phyloP scores from a whole-genome alignment of 2,113 vertebrate species.

The Mionectes macconnelli region DNA sequence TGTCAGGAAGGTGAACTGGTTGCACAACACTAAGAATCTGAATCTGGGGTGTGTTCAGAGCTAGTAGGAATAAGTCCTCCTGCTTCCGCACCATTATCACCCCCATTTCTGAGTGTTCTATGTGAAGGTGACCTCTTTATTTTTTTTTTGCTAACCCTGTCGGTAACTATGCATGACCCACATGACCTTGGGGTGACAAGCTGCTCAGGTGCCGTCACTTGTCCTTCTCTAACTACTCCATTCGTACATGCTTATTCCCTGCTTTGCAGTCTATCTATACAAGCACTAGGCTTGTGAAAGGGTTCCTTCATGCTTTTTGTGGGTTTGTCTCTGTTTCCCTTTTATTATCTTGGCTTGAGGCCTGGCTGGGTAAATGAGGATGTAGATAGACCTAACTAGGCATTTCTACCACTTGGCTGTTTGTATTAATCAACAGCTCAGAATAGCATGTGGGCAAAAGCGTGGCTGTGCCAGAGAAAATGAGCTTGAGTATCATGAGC shows the following conservation, averaged over 20 bases:
- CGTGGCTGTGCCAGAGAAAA: background rate
- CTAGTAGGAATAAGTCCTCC: rapidly evolving
- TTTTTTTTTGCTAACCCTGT: background rate
- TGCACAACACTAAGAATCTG: background rate
- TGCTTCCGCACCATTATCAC: background rate
- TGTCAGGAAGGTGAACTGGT: background rate
- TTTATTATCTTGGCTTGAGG: background rate
- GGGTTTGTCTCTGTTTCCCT: background rate
- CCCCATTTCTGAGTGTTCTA: background rate
- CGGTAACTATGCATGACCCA: background rate
- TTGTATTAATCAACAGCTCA: background rate
- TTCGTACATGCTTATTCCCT: rapidly evolving
- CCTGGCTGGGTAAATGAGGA: background rate
- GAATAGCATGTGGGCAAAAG: background rate
- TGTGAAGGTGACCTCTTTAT: too few relatives aligned
- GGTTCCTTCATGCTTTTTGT: background rate
- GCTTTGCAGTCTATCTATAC: background rate
- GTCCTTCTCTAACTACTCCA: background rate
- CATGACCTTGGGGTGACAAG: background rate
- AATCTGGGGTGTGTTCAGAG: background rate
- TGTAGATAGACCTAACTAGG: background rate
- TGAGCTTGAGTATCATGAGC: background rate
- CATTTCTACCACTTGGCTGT: background rate
- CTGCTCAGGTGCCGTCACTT: background rate
- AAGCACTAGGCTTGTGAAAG: background rate